Conservation (phyloP, 2,113 vertebrate species). For the Phalacrocorax carbo region DNA sequence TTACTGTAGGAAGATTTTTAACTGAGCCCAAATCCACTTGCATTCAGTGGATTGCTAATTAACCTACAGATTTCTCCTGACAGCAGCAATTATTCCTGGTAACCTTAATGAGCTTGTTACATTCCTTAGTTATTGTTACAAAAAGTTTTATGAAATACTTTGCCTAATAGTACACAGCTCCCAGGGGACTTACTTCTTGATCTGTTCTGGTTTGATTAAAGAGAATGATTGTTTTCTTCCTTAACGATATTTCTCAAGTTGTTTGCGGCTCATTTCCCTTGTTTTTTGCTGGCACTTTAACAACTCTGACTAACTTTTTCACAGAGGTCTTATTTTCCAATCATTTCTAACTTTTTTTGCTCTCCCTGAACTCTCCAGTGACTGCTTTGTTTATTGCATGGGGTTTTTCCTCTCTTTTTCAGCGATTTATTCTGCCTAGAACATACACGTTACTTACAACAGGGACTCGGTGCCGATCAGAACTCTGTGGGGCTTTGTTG, state of each 20-base stretch:
- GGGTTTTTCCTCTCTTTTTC: not conserved
- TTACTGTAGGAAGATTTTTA: not conserved
- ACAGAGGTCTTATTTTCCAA: not conserved
- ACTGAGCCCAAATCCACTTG: not conserved
- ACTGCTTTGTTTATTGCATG: not conserved
- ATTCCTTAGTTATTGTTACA: slow-evolving; percentile 15
- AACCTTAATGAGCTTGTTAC: slow-evolving; percentile 30
- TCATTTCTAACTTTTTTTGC: not conserved
- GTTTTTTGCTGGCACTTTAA: not conserved
- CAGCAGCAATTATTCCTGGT: slow-evolving; percentile 38
- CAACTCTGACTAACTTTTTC: not conserved
- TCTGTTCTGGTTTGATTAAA: slow-evolving; percentile 12
- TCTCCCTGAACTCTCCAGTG: not conserved
- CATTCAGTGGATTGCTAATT: not conserved
- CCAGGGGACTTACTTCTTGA: not conserved
- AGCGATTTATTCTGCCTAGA: not conserved
- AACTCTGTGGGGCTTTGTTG: not conserved
- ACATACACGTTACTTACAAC: not conserved
- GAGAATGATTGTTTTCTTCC: not conserved
- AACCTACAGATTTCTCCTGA: slow-evolving; percentile 7
- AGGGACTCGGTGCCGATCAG: not conserved
- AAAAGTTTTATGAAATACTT: not conserved
- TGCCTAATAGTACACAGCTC: not conserved
- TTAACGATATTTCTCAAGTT: not conserved
- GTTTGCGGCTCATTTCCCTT: not conserved